Base-by-base conservation (phyloP, 2,888 invertebrate genomes). In the Clunio marinus region DNA sequence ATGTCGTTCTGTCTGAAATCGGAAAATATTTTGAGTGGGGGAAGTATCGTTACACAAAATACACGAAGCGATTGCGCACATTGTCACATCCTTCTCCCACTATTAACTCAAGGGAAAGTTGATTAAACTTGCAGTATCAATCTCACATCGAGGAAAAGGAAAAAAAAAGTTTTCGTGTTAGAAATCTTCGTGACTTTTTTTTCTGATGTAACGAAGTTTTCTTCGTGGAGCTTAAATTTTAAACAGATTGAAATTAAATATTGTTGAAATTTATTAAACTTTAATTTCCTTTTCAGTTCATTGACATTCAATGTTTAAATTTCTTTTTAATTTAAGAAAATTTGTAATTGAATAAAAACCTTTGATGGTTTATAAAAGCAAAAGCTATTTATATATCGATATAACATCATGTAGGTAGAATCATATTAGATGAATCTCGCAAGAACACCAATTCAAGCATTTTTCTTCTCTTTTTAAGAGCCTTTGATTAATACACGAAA, bases 91-190 rank as follows among this genome's bases (percentile, higher is more conserved):
- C 20, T 66, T 66, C 66, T 32, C 66, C 46, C 66, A 51, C 66
- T 55, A 17, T 15, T 1, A 27, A 27, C 2, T 24, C n/a, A 63
- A 63, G 45, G 37, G 45, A 63, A 46, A 41, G 63, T 63, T 63
- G 45, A 63, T 46, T 63, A 63, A 63, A 63, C 63, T 63, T 63
- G 63, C 63, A 63, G 27, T 63, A 63, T 63, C 45, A 63, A 63
- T 63, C 63, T 45, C 27, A 41, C 22, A 60, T 60, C 13, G 60
- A 41, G 24, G 20, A n/a, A 32, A 58, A 32, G 7, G 41, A 41
- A 41, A 41, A 51, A 58, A 58, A 58, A 13, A 27, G 17, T 28
- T 28, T 25, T 58, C 24, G 2, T 46, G 3, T n/a, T 15, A n/a
- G 46, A 46, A 46, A 46, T n/a, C n/a, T n/a, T n/a, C n/a, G n/a